Percentiles rank a stretch among this genome's conserved stretches.
phyloP scores from a whole-genome alignment of 2,113 vertebrate genomes.

The Sceloporus tristichus region DNA sequence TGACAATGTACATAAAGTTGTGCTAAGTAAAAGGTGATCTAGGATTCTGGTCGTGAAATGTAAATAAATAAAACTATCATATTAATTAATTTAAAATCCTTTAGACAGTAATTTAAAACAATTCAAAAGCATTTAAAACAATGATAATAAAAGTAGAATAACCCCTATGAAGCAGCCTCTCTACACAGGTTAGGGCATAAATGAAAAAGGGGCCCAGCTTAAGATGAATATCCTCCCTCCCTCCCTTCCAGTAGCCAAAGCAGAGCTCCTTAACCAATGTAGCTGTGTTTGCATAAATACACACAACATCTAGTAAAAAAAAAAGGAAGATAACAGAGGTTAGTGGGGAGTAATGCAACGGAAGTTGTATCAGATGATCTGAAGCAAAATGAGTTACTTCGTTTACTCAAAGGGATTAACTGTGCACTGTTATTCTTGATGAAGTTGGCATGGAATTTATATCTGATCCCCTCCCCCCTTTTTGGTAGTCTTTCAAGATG shows the following conservation, averaged over 20 bases:
- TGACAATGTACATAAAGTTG: too few species aligned
- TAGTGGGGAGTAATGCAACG: not conserved
- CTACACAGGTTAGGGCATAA: too few species aligned
- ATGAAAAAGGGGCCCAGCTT: too few species aligned
- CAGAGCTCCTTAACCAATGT: not conserved
- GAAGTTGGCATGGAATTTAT: not conserved
- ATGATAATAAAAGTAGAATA: too few species aligned
- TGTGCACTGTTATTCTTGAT: conserved; percentile 2
- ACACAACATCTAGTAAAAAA: not conserved
- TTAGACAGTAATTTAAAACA: too few species aligned
- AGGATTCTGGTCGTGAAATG: too few species aligned
- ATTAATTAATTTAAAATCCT: too few species aligned
- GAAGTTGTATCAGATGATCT: not conserved
- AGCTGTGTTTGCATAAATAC: not conserved
- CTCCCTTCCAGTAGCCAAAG: not conserved
- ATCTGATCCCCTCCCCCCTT: fast-evolving
- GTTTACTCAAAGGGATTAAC: not conserved
- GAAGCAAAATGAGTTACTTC: not conserved
- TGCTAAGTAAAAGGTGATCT: too few species aligned
- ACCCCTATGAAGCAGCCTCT: too few species aligned
- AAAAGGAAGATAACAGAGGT: not conserved
- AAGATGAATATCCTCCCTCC: too few species aligned
- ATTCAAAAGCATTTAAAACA: too few species aligned
- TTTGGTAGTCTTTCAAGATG: not conserved
- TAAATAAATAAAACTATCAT: too few species aligned